Evolutionary conservation across 2,113 vertebrate genomes (phyloP).

Genomic region (Nettapus auritus): DNA sequence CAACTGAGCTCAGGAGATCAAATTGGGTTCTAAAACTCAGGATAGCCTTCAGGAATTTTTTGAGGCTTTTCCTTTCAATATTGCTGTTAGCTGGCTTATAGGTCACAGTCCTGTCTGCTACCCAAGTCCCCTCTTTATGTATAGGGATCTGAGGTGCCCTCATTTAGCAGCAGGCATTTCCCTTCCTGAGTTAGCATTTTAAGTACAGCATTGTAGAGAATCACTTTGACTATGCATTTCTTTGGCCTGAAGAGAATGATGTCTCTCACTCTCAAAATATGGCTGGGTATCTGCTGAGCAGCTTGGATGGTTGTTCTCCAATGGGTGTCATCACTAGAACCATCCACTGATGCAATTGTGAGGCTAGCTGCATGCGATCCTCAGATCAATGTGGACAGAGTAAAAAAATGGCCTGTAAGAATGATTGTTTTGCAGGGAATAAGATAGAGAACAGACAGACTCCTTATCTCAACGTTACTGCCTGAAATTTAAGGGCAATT

Average conservation of each 20-base stretch:
- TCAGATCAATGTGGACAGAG: background rate
- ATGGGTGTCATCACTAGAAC: background rate
- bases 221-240: background rate
- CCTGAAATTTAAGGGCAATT: background rate
- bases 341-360: background rate
- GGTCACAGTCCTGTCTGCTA: rapidly evolving
- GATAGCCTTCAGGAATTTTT: background rate
- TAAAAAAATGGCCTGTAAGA: background rate
- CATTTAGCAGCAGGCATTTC: background rate
- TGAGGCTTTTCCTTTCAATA: background rate
- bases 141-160: background rate
- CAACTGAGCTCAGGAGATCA: too few relatives aligned
- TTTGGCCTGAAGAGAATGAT: background rate
- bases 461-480: background rate
- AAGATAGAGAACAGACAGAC: background rate
- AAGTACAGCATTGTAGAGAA: background rate
- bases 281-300: background rate
- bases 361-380: background rate
- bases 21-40: background rate
- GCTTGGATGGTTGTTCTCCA: background rate
- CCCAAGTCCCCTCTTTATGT: background rate
- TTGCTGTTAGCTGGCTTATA: background rate
- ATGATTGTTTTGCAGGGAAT: background rate
- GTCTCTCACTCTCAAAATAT: background rate
- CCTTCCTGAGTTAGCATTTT: background rate